Base-by-base conservation (phyloP, 1,140 invertebrate species). In the Drosophila saltans region DNA sequence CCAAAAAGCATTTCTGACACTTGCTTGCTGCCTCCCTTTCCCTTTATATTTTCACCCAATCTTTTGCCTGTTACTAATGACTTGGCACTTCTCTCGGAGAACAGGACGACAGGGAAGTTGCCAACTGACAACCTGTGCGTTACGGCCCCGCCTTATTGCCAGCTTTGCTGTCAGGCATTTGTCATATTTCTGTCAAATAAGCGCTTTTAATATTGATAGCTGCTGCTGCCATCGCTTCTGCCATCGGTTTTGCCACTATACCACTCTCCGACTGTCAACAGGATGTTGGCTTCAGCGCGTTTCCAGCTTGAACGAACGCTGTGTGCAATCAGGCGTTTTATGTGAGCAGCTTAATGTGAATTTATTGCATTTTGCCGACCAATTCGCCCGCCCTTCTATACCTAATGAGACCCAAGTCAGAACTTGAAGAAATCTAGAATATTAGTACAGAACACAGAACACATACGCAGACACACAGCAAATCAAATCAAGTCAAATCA, bases 141-240 rank as follows among this genome's bases (percentile, higher is more conserved):
- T 52, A 52, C 45, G 45, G 45, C 9, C 48, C 30, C 48, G 66
- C 72, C 77, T 78, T 75, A 75, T 75, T 78, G 75, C 59, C 76
- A 79, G 77, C 83, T 89, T 84, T 76, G 71, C 78, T 89, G 84
- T 89, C 84, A 90, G 75, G 84, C 84, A 89, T 89, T 89, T 89
- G 84, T 89, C 84, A 89, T 89, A 89, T 89, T 89, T 89, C 84
- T 89, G 84, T 89, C 84, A 89, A 89, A 89, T 89, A 89, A 89
- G 85, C 85, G 84, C 83, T 89, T 89, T 89, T 90, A 89, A 89
- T 89, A 89, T 89, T 89, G 84, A 89, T 86, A 88, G 83, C 80
- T 85, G 82, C 78, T 41, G 69, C 63, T 69, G 69, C 40, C 33
- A 41, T 33, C 40, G 58, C 26, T 11, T 40, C n/a, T 41, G 24